Evolutionary conservation across 2,797 vertebrate species (phyloP).

Genomic region (Pelobates cultripes): DNA sequence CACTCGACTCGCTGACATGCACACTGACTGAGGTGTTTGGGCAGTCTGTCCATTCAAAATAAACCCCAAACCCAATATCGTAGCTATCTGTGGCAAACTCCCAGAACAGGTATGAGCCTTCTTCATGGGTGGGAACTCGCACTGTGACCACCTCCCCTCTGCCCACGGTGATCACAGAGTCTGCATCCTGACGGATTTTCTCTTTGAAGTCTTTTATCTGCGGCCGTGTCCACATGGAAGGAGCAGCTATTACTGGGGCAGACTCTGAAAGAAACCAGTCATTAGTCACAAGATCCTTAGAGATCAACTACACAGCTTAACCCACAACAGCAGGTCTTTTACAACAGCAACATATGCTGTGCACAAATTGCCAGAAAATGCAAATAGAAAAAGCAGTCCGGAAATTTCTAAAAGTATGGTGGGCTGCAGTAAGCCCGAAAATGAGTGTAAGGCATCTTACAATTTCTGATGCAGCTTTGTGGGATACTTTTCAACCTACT

Average conservation of each 20-base stretch:
- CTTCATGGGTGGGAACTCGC: slow-evolving; percentile 95
- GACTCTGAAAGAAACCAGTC: slow-evolving; percentile 70
- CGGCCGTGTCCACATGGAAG: slow-evolving; percentile 98
- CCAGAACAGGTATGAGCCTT: slow-evolving; percentile 98
- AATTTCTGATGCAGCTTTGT: too few relatives aligned
- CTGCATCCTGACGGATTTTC: slow-evolving; percentile 96
- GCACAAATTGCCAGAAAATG: too few relatives aligned
- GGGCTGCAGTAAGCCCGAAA: too few relatives aligned
- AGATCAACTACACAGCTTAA: too few relatives aligned
- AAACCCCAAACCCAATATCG: slow-evolving; percentile 98
- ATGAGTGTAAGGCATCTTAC: too few relatives aligned
- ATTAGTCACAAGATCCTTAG: neutral
- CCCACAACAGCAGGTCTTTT: too few relatives aligned
- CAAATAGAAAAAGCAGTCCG: too few relatives aligned
- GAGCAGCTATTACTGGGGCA: slow-evolving; percentile 91
- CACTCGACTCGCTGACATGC: slow-evolving; percentile 97
- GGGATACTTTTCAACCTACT: too few relatives aligned
- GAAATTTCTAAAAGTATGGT: too few relatives aligned
- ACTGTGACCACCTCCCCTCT: slow-evolving; percentile 98
- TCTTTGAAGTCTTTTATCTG: slow-evolving; percentile 99
- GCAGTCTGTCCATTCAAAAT: slow-evolving; percentile 99
- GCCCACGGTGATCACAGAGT: slow-evolving; percentile 97
- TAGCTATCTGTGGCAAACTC: slow-evolving; percentile 99
- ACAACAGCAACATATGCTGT: too few relatives aligned
- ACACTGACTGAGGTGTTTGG: slow-evolving; percentile 94